Evolutionary conservation across 2,797 vertebrate genomes (phyloP).

Genomic region (Vipera latastei): DNA sequence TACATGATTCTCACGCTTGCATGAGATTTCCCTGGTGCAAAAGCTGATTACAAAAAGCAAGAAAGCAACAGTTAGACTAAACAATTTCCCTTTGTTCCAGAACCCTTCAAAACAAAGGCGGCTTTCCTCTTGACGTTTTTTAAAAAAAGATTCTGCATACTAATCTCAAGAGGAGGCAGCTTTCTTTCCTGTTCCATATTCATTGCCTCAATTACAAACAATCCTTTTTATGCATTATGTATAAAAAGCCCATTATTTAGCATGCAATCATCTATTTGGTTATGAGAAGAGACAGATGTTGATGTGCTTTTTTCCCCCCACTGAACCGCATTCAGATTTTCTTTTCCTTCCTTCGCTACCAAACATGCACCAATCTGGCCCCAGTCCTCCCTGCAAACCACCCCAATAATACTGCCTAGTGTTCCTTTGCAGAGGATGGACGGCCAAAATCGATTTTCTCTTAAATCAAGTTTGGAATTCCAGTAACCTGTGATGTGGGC

Average conservation of each 20-base stretch:
- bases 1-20: too few relatives aligned
- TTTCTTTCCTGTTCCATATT: slow-evolving; percentile 9
- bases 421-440: slow-evolving; percentile 7
- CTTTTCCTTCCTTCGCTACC: slow-evolving; percentile 47
- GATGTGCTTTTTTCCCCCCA: slow-evolving; percentile 47
- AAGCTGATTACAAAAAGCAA: too few relatives aligned
- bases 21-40: too few relatives aligned
- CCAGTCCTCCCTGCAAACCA: not conserved
- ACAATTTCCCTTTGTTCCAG: too few relatives aligned
- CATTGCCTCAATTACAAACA: slow-evolving; percentile 4
- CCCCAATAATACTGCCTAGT: not conserved
- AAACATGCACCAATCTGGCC: not conserved
- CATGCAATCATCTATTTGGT: slow-evolving; percentile 59
- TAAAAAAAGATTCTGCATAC: slow-evolving; percentile 20
- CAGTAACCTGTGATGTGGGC: slow-evolving; percentile 66
- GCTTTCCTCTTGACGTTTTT: slow-evolving; percentile 16
- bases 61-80: too few relatives aligned
- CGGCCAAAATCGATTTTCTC: not conserved
- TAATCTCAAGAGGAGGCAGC: slow-evolving; percentile 13
- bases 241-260: slow-evolving; percentile 43
- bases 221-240: slow-evolving; percentile 19
- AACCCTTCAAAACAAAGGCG: slow-evolving; percentile 10
- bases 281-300: slow-evolving; percentile 50
- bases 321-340: slow-evolving; percentile 30
- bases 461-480: slow-evolving; percentile 30